Evolutionary conservation across 1,140 invertebrate species (phyloP).

Genomic region (Vollenhovia emeryi): DNA sequence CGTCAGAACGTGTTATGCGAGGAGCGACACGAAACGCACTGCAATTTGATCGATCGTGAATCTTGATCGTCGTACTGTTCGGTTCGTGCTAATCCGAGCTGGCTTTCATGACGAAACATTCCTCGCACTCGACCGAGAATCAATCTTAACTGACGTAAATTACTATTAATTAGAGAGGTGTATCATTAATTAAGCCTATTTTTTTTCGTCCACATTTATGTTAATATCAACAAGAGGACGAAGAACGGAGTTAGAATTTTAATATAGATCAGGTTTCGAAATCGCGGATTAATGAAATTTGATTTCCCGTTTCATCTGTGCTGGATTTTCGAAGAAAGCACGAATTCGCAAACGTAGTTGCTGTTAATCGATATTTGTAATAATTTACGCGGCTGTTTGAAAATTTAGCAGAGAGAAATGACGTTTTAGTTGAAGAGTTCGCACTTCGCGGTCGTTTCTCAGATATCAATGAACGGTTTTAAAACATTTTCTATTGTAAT

Average conservation of each 20-base stretch:
- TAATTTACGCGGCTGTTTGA: not conserved
- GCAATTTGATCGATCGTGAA: slow-evolving; percentile 57
- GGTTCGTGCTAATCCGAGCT: slow-evolving; percentile 6
- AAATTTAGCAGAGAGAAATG: not conserved
- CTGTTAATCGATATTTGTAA: not conserved
- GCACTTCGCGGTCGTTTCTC: not conserved
- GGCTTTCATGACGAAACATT: slow-evolving; percentile 2
- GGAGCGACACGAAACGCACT: slow-evolving; percentile 48
- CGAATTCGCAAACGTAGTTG: not conserved
- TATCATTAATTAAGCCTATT: not conserved
- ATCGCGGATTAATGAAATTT: not conserved
- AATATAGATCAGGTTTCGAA: not conserved
- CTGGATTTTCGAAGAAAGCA: not conserved
- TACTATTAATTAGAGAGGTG: not conserved
- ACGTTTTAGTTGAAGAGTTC: not conserved
- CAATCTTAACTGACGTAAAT: not conserved
- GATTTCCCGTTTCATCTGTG: not conserved
- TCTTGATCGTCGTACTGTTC: slow-evolving; percentile 41
- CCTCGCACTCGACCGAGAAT: slow-evolving; percentile 2
- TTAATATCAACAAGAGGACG: too few relatives aligned
- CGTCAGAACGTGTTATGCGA: slow-evolving; percentile 40
- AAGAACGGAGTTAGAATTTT: not conserved
- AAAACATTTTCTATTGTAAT: not conserved
- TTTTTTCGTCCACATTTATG: too few relatives aligned
- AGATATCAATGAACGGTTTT: not conserved